phyloP scores from a whole-genome alignment of 2,888 invertebrate genomes.

The Iselma pallidipennis region DNA sequence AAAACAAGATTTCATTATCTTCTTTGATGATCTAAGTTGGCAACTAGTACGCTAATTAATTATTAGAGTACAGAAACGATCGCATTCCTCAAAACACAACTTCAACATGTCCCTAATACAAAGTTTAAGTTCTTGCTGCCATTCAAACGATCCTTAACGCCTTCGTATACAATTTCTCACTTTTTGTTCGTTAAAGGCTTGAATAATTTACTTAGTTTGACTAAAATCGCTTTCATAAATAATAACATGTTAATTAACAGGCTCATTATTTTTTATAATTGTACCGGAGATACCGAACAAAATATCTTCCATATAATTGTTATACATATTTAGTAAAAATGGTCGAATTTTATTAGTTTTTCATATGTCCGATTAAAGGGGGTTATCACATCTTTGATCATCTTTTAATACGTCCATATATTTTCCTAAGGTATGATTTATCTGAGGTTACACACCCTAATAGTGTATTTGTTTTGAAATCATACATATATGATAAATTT shows the following conservation, averaged over 20 bases:
- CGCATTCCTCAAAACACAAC: conserved; percentile 18
- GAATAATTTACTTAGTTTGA: conserved; percentile 21
- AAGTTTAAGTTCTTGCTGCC: conserved; percentile 12
- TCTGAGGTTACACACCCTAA: conserved; percentile 5
- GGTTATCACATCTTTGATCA: background rate
- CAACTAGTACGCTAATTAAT: conserved; percentile 23
- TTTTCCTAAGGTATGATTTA: background rate
- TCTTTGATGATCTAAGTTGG: conserved; percentile 17
- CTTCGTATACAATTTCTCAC: conserved; percentile 9
- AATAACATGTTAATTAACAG: conserved; percentile 23
- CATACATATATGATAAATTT: conserved; percentile 21
- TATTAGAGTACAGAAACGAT: conserved; percentile 21
- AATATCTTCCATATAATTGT: too few species aligned
- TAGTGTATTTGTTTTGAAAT: conserved; percentile 14
- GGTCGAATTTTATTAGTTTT: background rate
- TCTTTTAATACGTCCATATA: background rate
- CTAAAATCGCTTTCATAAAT: conserved; percentile 19
- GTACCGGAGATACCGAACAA: too few species aligned
- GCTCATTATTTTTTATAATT: background rate
- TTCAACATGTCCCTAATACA: conserved; percentile 15
- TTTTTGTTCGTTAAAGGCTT: conserved; percentile 23
- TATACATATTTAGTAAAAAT: background rate
- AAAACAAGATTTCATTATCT: conserved; percentile 13
- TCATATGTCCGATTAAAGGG: background rate
- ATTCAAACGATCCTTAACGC: conserved; percentile 13